A percentile compares a stretch with the other conserved stretches of the same genome.
These are phyloP conservation scores for Heliconius melpomene DNA, from an alignment of 1,140 invertebrate genomes.

Conservation along the genomic window DNA sequence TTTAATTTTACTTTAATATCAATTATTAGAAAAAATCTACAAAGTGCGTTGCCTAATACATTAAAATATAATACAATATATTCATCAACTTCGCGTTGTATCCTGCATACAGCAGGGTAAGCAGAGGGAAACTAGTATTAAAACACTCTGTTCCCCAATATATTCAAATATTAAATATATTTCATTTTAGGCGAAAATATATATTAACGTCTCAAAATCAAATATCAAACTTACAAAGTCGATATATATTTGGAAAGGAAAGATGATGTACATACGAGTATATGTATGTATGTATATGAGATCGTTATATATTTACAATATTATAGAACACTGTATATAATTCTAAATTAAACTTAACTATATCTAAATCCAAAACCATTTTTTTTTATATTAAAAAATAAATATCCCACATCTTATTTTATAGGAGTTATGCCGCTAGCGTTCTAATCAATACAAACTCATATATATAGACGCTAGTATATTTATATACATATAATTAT, in stretches of 20 bases:
- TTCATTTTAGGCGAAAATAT: not conserved
- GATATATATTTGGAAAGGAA: not conserved
- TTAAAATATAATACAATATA: not conserved
- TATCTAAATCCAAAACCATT: conserved; percentile 10
- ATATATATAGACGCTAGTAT: conserved; percentile 2
- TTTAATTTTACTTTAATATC: not conserved
- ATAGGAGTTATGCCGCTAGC: not conserved
- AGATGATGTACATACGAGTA: not conserved
- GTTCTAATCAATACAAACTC: not conserved
- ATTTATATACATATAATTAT: not conserved
- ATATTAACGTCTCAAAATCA: too few relatives aligned
- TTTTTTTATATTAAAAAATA: not conserved
- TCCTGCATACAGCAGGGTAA: too few relatives aligned
- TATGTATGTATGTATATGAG: not conserved
- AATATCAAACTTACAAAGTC: not conserved
- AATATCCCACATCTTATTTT: not conserved
- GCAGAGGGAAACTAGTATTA: too few relatives aligned
- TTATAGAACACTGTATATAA: not conserved
- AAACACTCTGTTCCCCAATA: not conserved
- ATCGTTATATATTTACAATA: conserved; percentile 10
- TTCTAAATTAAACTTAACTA: not conserved
- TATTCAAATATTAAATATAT: not conserved
- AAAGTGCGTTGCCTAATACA: not conserved
- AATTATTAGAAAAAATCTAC: conserved; percentile 2
- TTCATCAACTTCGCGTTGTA: not conserved